Base-by-base conservation (phyloP, 1,140 invertebrate genomes). In the Dinoponera quadriceps region DNA sequence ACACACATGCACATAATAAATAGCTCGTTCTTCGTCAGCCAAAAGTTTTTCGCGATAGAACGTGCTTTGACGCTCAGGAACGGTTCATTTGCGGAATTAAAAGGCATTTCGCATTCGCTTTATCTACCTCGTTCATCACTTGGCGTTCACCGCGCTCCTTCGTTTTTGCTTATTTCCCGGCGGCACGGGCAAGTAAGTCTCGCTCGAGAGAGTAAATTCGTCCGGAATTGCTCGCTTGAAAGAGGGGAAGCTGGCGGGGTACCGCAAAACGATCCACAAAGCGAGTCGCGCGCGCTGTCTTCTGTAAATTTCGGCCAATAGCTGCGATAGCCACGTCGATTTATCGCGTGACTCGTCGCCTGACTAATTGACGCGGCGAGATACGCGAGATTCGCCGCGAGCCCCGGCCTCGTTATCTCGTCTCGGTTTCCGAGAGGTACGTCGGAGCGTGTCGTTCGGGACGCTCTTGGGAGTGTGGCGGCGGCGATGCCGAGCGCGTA, bases 311-410 rank as follows among this genome's bases (percentile, higher is more conserved):
- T 55, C 38, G 51, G n/a, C 38, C 7, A 33, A 29, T 20, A 51
- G 49, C 20, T 44, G 25, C 44, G 44, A 33, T 22, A 44, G 18
- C 49, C 7, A 14, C 62, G 51, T 63, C 87, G 85, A 90, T 90
- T 91, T 91, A 90, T 89, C 78, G 83, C 63, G n/a, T 57, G 14
- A 78, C 57, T 88, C 84, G 84, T 74, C 82, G 83, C 22, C 86
- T 90, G 91, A 87, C 88, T 91, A 91, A 91, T 91, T 89, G 90
- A 90, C 89, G 86, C 84, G 33, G 54, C 73, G 83, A 86, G 85
- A 91, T 87, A 85, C 83, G 85, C 83, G 80, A 4, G 38, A 86
- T 85, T 85, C 72, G 83, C 57, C 71, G 49, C 63, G 75, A 54
- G 55, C 33, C 20, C 20, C 55, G 83, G 73, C 59, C 84, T 75